These are phyloP conservation scores for Asobara japonica DNA, from an alignment of 1,140 invertebrate species.

Conservation along the genomic window DNA sequence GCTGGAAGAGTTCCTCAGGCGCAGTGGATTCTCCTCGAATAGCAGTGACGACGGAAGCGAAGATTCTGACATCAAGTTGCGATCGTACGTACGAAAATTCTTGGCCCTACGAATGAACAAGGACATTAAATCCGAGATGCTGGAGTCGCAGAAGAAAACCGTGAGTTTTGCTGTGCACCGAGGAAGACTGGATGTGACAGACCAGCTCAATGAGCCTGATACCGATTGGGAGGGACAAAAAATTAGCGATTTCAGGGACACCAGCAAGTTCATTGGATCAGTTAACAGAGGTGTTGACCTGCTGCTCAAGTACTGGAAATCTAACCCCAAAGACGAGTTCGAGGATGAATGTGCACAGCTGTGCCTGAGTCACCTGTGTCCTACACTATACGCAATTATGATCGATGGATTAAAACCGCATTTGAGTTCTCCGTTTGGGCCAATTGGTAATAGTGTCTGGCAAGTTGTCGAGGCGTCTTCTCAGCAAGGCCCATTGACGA, in stretches of 20 bases:
- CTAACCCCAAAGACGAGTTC: conserved; percentile 49
- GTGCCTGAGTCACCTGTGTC: conserved; percentile 79
- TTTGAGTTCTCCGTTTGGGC: conserved; percentile 86
- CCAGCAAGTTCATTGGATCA: conserved; percentile 73
- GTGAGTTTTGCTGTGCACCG: conserved; percentile 76
- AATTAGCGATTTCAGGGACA: conserved; percentile 56
- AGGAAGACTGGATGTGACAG: conserved; percentile 66
- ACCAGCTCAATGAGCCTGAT: not conserved
- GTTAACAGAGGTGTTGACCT: conserved; percentile 76
- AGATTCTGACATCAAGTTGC: conserved; percentile 73
- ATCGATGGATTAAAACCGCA: conserved; percentile 83
- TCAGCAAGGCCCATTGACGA: conserved; percentile 85
- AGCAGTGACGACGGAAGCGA: conserved; percentile 75
- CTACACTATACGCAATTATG: conserved; percentile 84
- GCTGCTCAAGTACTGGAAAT: conserved; percentile 68
- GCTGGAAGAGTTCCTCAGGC: conserved; percentile 78
- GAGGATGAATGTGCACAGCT: conserved; percentile 72
- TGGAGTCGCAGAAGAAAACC: conserved; percentile 74
- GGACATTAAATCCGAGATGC: conserved; percentile 67
- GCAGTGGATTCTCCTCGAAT: conserved; percentile 75
- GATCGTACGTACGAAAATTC: conserved; percentile 76
- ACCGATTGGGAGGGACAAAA: conserved; percentile 39
- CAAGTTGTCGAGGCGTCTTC: conserved; percentile 88
- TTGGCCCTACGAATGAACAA: conserved; percentile 70
- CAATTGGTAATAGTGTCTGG: conserved; percentile 89